phyloP scores from a whole-genome alignment of 1,140 invertebrate species.

The Cephus cinctus region DNA sequence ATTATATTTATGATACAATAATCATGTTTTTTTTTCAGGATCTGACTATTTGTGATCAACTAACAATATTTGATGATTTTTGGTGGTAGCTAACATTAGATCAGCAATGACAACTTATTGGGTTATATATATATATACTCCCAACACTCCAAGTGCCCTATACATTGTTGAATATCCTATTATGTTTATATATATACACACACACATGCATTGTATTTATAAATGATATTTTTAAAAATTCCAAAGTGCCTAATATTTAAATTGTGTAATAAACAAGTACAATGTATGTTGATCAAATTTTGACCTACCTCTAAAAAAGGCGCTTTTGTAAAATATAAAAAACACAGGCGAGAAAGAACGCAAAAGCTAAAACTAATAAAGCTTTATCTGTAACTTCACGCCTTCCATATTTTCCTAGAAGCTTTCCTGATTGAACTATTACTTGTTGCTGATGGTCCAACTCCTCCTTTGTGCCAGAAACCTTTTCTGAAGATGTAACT shows the following conservation, averaged over 20 bases:
- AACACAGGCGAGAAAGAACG: slow-evolving; percentile 89
- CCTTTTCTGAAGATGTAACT: slow-evolving; percentile 52
- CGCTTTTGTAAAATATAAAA: slow-evolving; percentile 90
- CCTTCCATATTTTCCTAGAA: slow-evolving; percentile 91
- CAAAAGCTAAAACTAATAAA: slow-evolving; percentile 84
- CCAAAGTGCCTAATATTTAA: too few species aligned
- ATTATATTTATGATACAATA: too few species aligned
- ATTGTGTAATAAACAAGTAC: too few species aligned
- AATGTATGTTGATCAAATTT: too few species aligned
- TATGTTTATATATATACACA: too few species aligned
- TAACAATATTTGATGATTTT: slow-evolving; percentile 31
- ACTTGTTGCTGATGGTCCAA: slow-evolving; percentile 81
- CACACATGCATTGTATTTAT: too few species aligned
- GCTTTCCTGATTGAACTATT: slow-evolving; percentile 84
- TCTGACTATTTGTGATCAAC: slow-evolving; percentile 29
- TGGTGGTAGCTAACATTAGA: too few species aligned
- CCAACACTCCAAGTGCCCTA: slow-evolving; percentile 63
- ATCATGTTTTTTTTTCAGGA: slow-evolving; percentile 34
- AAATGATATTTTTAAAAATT: too few species aligned
- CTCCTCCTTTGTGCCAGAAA: slow-evolving; percentile 78
- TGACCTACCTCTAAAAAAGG: slow-evolving; percentile 68
- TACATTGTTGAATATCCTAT: slow-evolving; percentile 69
- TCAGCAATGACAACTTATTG: too few species aligned
- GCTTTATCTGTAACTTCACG: slow-evolving; percentile 94
- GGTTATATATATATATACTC: not conserved